phyloP scores from a whole-genome alignment of 2,888 invertebrate genomes.

The Isotomurus palustris region DNA sequence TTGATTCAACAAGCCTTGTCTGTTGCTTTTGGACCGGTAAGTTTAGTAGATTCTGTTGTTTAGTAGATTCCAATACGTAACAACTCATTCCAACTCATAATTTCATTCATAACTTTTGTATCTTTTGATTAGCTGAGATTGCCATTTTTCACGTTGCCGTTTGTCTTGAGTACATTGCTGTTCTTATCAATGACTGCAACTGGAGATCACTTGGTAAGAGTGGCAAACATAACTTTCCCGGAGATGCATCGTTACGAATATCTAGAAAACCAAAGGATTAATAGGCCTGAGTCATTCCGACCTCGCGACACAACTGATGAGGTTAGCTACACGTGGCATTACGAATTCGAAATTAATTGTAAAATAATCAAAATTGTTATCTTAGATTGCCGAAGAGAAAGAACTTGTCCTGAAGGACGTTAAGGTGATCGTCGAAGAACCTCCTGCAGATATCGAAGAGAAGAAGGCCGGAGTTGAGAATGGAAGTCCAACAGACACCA shows the following conservation, averaged over 20 bases:
- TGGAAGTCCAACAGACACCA: no score
- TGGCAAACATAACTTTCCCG: constrained; percentile 48
- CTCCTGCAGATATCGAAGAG: background rate
- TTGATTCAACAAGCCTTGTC: constrained; percentile 49
- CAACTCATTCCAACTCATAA: background rate
- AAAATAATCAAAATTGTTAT: background rate
- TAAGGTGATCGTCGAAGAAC: constrained; percentile 31
- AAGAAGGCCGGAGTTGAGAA: background rate
- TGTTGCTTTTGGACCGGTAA: constrained; percentile 48
- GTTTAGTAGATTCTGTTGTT: background rate
- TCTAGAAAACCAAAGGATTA: constrained; percentile 14
- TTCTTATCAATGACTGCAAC: constrained; percentile 49
- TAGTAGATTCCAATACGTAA: no score
- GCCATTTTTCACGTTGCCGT: constrained; percentile 50
- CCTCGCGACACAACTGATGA: background rate
- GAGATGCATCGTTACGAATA: constrained; percentile 49
- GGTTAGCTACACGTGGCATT: background rate
- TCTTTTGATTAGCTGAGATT: constrained; percentile 44
- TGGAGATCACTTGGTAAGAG: constrained; percentile 47
- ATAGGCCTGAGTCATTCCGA: background rate
- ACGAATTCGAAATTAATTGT: background rate
- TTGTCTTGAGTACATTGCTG: constrained; percentile 49
- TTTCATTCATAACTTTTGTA: constrained; percentile 1
- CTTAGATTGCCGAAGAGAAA: constrained; percentile 36
- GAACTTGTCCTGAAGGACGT: constrained; percentile 40